Conservation (phyloP, 37 sponge, comb jelly and placozoan genomes). For the Amphimedon queenslandica region DNA sequence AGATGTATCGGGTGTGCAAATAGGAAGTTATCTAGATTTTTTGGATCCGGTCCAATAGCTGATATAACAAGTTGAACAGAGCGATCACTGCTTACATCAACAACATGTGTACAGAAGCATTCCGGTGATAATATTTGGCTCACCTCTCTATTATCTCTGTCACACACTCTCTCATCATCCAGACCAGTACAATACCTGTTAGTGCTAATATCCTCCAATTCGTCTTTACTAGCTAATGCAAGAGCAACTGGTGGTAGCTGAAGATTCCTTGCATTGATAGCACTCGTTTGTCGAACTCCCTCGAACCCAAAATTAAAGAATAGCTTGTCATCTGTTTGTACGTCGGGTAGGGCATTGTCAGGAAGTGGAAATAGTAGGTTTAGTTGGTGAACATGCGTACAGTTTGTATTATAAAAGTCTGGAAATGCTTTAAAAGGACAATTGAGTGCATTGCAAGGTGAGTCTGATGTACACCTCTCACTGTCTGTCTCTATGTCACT, state of each 20-base stretch:
- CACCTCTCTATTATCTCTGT: background rate
- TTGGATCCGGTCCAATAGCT: background rate
- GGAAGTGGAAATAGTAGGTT: constrained; percentile 9
- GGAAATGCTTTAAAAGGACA: constrained; percentile 13
- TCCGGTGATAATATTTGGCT: too few relatives aligned
- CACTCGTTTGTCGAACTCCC: background rate
- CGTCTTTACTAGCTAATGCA: background rate
- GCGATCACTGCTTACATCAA: background rate
- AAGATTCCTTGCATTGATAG: constrained; percentile 20
- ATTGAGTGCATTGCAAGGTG: constrained; percentile 25
- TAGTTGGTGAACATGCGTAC: constrained; percentile 8
- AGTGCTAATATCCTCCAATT: background rate
- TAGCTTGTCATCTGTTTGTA: background rate
- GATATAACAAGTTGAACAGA: constrained; percentile 4
- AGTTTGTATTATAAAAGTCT: constrained; percentile 1
- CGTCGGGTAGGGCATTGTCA: background rate
- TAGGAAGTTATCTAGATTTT: background rate
- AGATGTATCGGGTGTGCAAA: constrained; percentile 63
- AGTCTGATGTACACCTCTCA: background rate
- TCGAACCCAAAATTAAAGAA: constrained; percentile 33
- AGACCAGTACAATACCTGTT: background rate
- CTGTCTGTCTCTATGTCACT: background rate
- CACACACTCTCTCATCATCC: constrained; percentile 6
- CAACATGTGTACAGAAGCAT: constrained; percentile 4
- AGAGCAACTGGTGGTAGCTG: background rate